Evolutionary conservation across 2,888 invertebrate species (phyloP), one percentile per base, ranked within the genome.

Genomic region (Acanthosepion lycidas): DNA sequence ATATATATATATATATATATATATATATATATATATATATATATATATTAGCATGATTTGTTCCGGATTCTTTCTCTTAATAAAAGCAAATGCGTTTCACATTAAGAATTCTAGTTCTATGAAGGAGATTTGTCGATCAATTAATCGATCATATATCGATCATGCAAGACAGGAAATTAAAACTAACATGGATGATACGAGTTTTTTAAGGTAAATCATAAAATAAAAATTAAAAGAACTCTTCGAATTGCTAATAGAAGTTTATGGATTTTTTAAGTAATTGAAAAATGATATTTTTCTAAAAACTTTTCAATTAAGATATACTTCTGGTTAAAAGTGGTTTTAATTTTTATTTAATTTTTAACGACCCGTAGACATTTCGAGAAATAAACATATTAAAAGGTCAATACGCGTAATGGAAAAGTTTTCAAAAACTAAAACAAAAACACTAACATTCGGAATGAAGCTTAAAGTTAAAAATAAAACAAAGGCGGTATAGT

Each of bases 271-370:
- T 23, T 78, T 78, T 5, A n/a, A 78, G 78, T n/a, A 78, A 78
- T 78, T 78, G 78, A n/a, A 78, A 78, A 78, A 78, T n/a, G n/a
- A 78, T n/a, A 78, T 78, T 78, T 78, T n/a, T 78, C n/a, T 78
- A 78, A 78, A 78, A 78, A 78, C 78, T 78, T 78, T 78, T 78
- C 78, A 78, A 78, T 78, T 78, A 78, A 33, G n/a, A 78, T n/a
- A 33, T 78, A 59, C 23, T 78, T 78, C 33, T n/a, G n/a, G n/a
- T 78, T 78, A n/a, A 78, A 78, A 78, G 15, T 78, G 15, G 15
- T 18, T 78, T 78, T 33, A 78, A n/a, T 78, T 78, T 78, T 78
- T 33, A 8, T 78, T 33, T 1, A 78, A 33, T 78, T 78, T 78
- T 78, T 78, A 78, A 78, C n/a, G n/a, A n/a, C 18, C n/a, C 23